Conservation (phyloP, 2,888 invertebrate species). For the Sphaeridia pumilis region DNA sequence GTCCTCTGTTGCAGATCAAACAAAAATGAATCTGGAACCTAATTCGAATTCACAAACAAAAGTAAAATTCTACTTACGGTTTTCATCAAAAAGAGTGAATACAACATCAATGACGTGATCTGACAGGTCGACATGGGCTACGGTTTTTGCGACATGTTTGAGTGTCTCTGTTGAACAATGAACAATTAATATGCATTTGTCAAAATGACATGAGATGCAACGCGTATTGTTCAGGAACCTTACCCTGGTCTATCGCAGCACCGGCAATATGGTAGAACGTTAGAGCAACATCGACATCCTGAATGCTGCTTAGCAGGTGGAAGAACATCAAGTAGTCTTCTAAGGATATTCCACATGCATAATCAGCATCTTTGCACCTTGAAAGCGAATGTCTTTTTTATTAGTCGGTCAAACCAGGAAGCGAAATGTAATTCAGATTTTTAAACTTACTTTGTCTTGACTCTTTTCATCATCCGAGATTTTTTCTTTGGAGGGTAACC, state of each 20-base stretch:
- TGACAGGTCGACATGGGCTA: slow-evolving; percentile 82
- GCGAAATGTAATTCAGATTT: too few species aligned
- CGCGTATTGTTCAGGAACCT: slow-evolving; percentile 1
- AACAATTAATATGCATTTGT: slow-evolving; percentile 3
- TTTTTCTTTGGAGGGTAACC: slow-evolving; percentile 89
- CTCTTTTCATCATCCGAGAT: slow-evolving; percentile 80
- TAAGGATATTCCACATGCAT: slow-evolving; percentile 73
- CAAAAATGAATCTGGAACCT: too few species aligned
- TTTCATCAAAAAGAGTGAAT: slow-evolving; percentile 97
- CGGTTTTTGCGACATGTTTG: slow-evolving; percentile 90
- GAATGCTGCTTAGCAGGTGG: slow-evolving; percentile 91
- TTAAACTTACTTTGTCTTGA: slow-evolving; percentile 68
- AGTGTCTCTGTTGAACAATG: slow-evolving; percentile 67
- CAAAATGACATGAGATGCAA: too few species aligned
- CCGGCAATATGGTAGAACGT: slow-evolving; percentile 99
- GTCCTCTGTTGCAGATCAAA: slow-evolving; percentile 88
- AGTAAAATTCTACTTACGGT: slow-evolving; percentile 56
- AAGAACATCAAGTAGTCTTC: slow-evolving; percentile 92
- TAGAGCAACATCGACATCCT: slow-evolving; percentile 95
- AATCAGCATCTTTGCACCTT: slow-evolving; percentile 57
- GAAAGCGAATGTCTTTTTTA: too few species aligned
- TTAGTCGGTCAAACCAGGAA: too few species aligned
- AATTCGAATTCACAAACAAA: slow-evolving; percentile 18
- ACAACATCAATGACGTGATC: slow-evolving; percentile 95
- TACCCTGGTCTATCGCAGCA: slow-evolving; percentile 85